Conservation (phyloP, 2,888 invertebrate species). For the Drosophila multiciliata region DNA sequence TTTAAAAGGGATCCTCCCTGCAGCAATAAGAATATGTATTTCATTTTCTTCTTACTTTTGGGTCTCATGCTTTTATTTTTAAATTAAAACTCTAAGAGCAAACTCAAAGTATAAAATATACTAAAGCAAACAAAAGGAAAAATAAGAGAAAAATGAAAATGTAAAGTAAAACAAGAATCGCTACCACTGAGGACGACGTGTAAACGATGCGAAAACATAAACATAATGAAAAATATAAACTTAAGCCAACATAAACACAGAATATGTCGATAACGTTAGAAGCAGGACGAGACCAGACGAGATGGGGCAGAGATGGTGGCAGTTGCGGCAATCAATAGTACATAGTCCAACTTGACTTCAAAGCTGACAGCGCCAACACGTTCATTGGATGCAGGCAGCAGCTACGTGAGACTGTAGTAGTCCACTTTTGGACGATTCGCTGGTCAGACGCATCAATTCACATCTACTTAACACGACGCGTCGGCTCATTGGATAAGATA, state of each 20-base stretch:
- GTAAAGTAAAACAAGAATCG: neutral
- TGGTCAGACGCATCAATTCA: conserved; percentile 57
- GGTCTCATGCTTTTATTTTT: conserved; percentile 63
- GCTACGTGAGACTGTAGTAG: conserved; percentile 61
- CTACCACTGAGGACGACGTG: conserved; percentile 44
- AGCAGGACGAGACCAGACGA: neutral
- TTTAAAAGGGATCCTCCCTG: conserved; percentile 64
- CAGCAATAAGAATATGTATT: conserved; percentile 40
- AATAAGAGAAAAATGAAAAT: neutral
- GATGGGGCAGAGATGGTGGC: neutral
- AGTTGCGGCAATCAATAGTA: neutral
- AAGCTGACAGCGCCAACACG: conserved; percentile 55
- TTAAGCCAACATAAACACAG: conserved; percentile 66
- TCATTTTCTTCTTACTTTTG: conserved; percentile 24
- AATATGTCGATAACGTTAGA: conserved; percentile 58
- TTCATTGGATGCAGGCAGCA: conserved; percentile 51
- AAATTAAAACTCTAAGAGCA: conserved; percentile 62
- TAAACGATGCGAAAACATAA: conserved; percentile 73
- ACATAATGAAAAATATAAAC: conserved; percentile 74
- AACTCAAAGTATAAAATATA: conserved; percentile 55
- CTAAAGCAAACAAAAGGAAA: conserved; percentile 49
- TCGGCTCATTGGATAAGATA: conserved; percentile 68
- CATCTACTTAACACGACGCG: conserved; percentile 57
- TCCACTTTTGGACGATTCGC: conserved; percentile 19
- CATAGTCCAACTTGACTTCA: conserved; percentile 8